Percentiles rank a stretch among this genome's conserved stretches.
phyloP scores from a whole-genome alignment of 2,113 vertebrate genomes.

The Neotoma lepida region DNA sequence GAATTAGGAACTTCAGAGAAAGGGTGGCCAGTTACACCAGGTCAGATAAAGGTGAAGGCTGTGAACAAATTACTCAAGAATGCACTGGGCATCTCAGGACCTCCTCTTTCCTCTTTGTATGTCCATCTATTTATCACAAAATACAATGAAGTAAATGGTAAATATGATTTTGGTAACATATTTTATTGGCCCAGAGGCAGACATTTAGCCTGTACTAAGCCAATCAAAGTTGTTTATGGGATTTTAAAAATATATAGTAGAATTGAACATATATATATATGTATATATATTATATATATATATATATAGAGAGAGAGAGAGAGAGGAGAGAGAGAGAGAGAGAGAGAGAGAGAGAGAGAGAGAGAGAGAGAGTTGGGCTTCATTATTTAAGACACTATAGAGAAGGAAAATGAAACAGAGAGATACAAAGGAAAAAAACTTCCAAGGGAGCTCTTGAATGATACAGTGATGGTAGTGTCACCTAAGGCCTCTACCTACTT shows the following conservation, averaged over 20 bases:
- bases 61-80: not conserved
- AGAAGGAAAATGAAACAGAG: not conserved
- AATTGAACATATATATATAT: not conserved
- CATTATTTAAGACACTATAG: not conserved
- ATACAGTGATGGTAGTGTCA: not conserved
- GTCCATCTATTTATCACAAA: not conserved
- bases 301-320: too few relatives aligned
- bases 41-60: not conserved
- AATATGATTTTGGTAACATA: not conserved
- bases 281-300: too few relatives aligned
- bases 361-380: not conserved
- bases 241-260: not conserved
- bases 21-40: not conserved
- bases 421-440: not conserved
- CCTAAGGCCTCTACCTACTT: not conserved
- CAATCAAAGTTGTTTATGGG: not conserved
- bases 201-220: not conserved
- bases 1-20: not conserved
- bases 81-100: not conserved
- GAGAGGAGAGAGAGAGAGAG: not conserved
- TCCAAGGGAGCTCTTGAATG: not conserved
- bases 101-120: accelerated
- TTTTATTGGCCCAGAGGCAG: not conserved
- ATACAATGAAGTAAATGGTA: not conserved
- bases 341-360: not conserved